Evolutionary conservation across 2,888 invertebrate species (phyloP).

Genomic region (Thera obeliscata): DNA sequence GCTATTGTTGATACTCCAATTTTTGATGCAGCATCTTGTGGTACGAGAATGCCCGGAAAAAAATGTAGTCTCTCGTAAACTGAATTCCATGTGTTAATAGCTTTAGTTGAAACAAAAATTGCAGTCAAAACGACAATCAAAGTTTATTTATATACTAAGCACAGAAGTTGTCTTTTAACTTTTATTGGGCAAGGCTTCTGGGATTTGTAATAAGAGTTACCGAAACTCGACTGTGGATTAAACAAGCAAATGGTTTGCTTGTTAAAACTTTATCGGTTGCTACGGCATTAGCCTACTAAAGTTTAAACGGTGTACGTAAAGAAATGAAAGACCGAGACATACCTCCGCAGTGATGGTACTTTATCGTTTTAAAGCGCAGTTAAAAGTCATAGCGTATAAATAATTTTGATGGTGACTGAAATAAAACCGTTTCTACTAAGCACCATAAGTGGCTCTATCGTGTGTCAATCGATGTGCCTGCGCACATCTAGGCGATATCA

Average conservation of each 20-base stretch:
- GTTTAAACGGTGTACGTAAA: conserved; percentile 31
- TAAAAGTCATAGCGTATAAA: conserved; percentile 12
- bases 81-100: conserved; percentile 1
- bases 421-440: neutral
- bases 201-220: conserved; percentile 52
- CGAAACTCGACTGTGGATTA: conserved; percentile 41
- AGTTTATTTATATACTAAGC: neutral
- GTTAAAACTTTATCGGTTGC: conserved; percentile 49
- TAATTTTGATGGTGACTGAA: conserved; percentile 18
- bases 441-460: neutral
- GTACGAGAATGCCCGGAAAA: too few species aligned
- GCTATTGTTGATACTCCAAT: too few species aligned
- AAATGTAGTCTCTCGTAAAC: neutral
- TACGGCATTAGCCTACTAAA: conserved; percentile 33
- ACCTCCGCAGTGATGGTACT: conserved; percentile 18
- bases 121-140: too few species aligned
- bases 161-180: conserved; percentile 43
- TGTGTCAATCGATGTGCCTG: too few species aligned
- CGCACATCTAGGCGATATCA: too few species aligned
- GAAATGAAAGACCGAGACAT: conserved; percentile 14
- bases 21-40: too few species aligned
- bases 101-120: neutral
- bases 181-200: conserved; percentile 52
- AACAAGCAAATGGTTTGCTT: conserved; percentile 45
- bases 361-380: conserved; percentile 26